Conservation (phyloP, 2,797 vertebrate genomes). For the Caiman crocodilus region DNA sequence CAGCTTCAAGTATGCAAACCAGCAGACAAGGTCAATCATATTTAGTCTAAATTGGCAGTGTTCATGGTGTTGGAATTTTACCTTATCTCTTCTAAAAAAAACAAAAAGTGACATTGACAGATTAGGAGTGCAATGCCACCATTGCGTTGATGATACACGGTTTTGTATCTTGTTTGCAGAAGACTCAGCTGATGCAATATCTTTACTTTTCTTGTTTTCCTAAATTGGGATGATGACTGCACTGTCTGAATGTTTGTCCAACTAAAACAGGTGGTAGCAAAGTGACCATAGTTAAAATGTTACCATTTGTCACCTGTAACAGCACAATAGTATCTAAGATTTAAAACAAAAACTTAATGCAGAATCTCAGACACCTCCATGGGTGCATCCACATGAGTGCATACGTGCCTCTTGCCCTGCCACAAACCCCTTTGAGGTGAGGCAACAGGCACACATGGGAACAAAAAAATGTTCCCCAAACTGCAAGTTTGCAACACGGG, state of each 20-base stretch:
- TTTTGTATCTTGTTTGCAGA: background rate
- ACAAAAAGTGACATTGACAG: background rate
- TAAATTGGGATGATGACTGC: background rate
- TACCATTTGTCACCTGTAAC: background rate
- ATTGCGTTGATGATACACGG: background rate
- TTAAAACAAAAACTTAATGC: background rate
- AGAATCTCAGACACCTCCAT: background rate
- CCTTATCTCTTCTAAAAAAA: background rate
- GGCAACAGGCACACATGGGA: too few relatives aligned
- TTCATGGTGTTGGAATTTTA: background rate
- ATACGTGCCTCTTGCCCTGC: too few relatives aligned
- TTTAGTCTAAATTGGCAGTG: background rate
- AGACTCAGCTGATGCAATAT: background rate
- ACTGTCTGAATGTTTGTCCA: background rate
- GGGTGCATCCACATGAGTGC: too few relatives aligned
- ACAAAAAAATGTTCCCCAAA: too few relatives aligned
- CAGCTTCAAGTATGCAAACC: background rate
- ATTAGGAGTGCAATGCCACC: background rate
- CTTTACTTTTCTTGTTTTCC: background rate
- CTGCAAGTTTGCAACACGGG: too few relatives aligned
- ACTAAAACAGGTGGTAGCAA: background rate
- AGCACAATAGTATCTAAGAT: background rate
- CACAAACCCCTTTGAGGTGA: too few relatives aligned
- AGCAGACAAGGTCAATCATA: background rate
- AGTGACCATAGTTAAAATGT: background rate